Base-by-base conservation (phyloP, 2,888 invertebrate genomes). In the Hecatera dysodea region DNA sequence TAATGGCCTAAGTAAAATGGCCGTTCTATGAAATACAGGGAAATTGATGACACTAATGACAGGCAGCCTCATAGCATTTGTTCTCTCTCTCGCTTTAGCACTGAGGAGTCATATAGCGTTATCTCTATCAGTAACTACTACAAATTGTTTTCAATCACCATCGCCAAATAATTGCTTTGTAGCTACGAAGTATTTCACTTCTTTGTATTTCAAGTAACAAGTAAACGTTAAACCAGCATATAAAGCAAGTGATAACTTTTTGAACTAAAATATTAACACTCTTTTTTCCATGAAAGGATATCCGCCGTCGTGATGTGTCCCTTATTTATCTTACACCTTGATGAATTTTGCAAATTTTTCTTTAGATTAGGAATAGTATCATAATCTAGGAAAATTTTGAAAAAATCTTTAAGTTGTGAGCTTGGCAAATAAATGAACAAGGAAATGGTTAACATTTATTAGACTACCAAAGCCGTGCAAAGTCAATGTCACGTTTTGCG, bases 401-500 rank as follows among this genome's bases (percentile, higher is more conserved):
- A 42, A 57, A 39, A 59, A 24, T 27, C 24, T 24, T 5, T 7
- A 62, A 55, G 27, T 50, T 56, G 53, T 56, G 64, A 64, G 66
- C 55, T 53, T 2, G 2, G 8, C 11, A 65, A 55, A 75, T 48
- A 27, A 44, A 52, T 61, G 53, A 72, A 72, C 67, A 77, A 83
- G 78, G 74, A 76, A 72, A 70, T 66, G 67, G 57, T 85, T 85
- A 72, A 22, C 66, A 53, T 60, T 56, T 52, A 63, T 52, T 75
- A 67, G 50, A 66, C 19, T 57, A 46, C 68, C 29, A 59, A 62
- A 68, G 76, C 29, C 57, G 19, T 57, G 63, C 65, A 66, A 80
- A 78, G 73, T 75, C 78, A 78, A 74, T 83, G 71, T 75, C 80
- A 82, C 71, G 61, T 67, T 72, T 65, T 50, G 36, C 48, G 24